Conservation (phyloP, 2,797 vertebrate species). For the Lindbergichthys nudifrons region DNA sequence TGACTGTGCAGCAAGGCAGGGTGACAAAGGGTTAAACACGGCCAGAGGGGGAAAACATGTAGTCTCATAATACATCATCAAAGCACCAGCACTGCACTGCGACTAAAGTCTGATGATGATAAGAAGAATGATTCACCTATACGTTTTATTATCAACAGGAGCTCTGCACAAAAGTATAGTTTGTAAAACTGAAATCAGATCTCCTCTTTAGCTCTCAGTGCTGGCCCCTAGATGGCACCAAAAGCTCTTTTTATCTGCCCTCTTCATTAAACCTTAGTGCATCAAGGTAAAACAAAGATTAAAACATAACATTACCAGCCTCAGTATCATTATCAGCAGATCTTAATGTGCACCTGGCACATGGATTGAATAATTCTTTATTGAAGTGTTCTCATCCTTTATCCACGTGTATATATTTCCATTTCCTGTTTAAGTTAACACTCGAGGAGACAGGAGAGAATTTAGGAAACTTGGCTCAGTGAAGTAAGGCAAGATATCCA, state of each 20-base stretch:
- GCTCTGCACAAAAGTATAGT: background rate
- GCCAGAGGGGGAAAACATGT: conserved; percentile 24
- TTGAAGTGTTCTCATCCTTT: conserved; percentile 27
- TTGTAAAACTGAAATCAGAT: background rate
- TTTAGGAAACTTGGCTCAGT: conserved; percentile 4
- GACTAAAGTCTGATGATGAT: background rate
- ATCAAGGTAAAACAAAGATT: background rate
- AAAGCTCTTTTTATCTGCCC: background rate
- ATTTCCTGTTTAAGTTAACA: conserved; percentile 64
- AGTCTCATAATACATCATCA: conserved; percentile 36
- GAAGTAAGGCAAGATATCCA: conserved; percentile 8
- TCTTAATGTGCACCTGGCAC: background rate
- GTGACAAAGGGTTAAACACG: conserved; percentile 40
- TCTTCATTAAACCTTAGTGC: background rate
- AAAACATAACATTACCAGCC: background rate
- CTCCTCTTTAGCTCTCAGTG: background rate
- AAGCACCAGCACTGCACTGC: background rate
- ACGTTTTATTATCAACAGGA: background rate
- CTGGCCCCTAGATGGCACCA: conserved; percentile 70
- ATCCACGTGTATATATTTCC: conserved; percentile 39
- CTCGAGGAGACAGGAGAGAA: conserved; percentile 22
- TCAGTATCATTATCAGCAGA: conserved; percentile 3
- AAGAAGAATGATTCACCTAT: background rate
- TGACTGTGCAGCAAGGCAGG: conserved; percentile 14
- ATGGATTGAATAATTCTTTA: background rate